These are phyloP conservation scores for Petrolisthes cinctipes DNA, from an alignment of 2,888 invertebrate genomes.

Conservation along the genomic window DNA sequence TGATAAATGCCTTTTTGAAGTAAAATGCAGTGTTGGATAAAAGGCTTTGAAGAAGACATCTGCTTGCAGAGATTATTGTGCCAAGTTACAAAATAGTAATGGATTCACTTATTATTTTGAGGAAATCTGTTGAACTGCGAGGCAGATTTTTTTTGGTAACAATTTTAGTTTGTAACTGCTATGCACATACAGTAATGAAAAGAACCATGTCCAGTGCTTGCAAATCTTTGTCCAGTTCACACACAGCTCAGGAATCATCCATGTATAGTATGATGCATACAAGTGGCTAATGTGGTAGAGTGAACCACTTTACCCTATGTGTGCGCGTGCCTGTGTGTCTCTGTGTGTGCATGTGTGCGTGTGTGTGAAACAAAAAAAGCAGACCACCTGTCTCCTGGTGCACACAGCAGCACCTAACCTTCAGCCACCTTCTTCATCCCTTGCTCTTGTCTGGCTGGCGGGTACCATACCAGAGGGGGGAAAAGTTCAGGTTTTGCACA, in stretches of 20 bases:
- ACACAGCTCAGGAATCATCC: conserved; percentile 22
- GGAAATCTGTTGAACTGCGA: neutral
- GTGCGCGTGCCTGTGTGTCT: too few relatives aligned
- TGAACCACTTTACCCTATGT: too few relatives aligned
- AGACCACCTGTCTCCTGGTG: too few relatives aligned
- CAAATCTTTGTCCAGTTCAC: conserved; percentile 2
- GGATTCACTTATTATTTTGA: neutral
- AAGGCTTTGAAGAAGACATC: neutral
- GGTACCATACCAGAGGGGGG: conserved; percentile 13
- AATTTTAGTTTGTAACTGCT: neutral
- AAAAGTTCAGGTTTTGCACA: conserved; percentile 60
- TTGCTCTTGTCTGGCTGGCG: conserved; percentile 34
- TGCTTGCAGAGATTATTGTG: conserved; percentile 30
- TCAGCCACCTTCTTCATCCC: neutral
- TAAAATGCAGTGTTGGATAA: conserved; percentile 1
- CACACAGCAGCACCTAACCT: neutral
- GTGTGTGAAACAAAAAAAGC: too few relatives aligned
- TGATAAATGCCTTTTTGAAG: neutral
- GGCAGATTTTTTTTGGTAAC: too few relatives aligned
- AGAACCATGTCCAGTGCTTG: neutral
- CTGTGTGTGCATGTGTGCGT: too few relatives aligned
- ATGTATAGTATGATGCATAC: conserved; percentile 26
- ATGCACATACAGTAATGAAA: neutral
- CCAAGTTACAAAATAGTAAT: conserved; percentile 35
- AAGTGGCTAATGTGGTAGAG: conserved; percentile 15